Percentiles rank a stretch among this genome's conserved stretches.
Conservation (phyloP, 2,113 vertebrate genomes). For the Fulica atra region DNA sequence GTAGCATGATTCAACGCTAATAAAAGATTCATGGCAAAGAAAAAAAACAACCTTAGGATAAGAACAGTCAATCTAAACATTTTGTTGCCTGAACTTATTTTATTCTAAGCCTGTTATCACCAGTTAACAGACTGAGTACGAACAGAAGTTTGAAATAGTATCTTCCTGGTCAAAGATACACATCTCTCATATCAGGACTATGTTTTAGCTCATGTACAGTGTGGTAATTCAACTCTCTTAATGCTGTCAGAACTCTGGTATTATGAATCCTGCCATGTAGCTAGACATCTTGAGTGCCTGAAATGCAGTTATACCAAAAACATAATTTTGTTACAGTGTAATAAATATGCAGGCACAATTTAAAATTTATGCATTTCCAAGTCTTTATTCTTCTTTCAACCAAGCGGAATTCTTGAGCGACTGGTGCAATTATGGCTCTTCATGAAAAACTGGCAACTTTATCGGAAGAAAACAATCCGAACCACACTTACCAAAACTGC, state of each 20-base stretch:
- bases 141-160: not conserved
- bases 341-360: not conserved
- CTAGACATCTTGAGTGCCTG: not conserved
- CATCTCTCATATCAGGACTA: not conserved
- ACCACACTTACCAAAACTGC: conserved; percentile 88
- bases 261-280: not conserved
- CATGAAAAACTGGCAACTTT: not conserved
- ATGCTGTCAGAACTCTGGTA: not conserved
- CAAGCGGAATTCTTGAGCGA: not conserved
- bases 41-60: not conserved
- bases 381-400: not conserved
- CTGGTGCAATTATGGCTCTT: not conserved
- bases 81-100: not conserved
- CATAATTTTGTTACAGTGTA: not conserved
- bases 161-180: not conserved
- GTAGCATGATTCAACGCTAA: conserved; percentile 15
- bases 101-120: not conserved
- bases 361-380: not conserved
- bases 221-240: not conserved
- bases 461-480: not conserved
- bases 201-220: not conserved
- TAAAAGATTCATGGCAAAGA: not conserved
- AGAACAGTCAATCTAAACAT: not conserved
- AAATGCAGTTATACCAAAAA: not conserved
- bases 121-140: not conserved